A percentile compares a stretch with the other conserved stretches of the same genome.
These are phyloP conservation scores for Germaria angustata DNA, from an alignment of 2,888 invertebrate genomes.

Conservation along the genomic window DNA sequence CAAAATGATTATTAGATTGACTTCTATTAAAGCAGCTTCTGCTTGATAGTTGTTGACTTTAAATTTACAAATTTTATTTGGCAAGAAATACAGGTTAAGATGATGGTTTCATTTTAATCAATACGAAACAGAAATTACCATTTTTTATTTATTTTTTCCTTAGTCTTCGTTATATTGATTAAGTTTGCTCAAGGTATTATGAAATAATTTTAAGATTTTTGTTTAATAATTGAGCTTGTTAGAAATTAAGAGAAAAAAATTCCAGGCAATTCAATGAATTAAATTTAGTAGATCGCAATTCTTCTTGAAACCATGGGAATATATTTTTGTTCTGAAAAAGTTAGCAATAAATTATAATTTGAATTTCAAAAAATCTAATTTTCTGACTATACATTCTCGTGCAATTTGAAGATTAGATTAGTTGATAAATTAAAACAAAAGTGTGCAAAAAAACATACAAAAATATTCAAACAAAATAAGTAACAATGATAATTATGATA, in stretches of 20 bases:
- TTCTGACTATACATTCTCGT: not conserved
- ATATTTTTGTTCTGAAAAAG: slow-evolving; percentile 12
- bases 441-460: no score
- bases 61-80: slow-evolving; percentile 49
- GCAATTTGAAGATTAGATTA: not conserved
- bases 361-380: not conserved
- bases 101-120: slow-evolving; percentile 40
- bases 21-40: slow-evolving; percentile 58
- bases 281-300: slow-evolving; percentile 22
- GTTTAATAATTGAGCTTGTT: slow-evolving; percentile 29
- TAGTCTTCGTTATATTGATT: slow-evolving; percentile 19
- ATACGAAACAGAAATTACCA: slow-evolving; percentile 31
- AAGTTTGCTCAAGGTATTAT: slow-evolving; percentile 52
- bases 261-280: not conserved
- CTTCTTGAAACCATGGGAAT: slow-evolving; percentile 32
- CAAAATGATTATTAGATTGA: slow-evolving; percentile 63
- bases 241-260: not conserved
- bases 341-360: not conserved
- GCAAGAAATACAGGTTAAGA: slow-evolving; percentile 48
- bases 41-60: slow-evolving; percentile 58
- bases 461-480: no score
- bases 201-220: slow-evolving; percentile 51
- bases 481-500: no score
- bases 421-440: not conserved
- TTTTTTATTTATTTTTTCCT: slow-evolving; percentile 22